Evolutionary conservation across 2,113 vertebrate genomes (phyloP).

Genomic region (Pedetes capensis): DNA sequence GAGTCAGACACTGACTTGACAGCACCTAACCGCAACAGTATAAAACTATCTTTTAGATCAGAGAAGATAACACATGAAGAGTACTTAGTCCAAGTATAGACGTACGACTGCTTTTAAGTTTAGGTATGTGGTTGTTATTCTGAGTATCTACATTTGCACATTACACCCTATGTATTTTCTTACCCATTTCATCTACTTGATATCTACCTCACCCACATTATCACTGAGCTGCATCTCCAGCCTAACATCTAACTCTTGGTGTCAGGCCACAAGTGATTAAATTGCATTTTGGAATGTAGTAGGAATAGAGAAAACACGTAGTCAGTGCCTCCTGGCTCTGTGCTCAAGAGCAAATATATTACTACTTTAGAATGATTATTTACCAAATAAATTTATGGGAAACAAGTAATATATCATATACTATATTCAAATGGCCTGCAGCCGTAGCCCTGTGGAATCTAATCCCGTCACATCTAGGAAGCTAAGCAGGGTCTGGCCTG

Average conservation of each 20-base stretch:
- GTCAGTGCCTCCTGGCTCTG: background rate
- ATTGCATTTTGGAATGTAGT: background rate
- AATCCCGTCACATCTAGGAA: too few species aligned
- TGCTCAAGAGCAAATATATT: background rate
- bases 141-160: too few species aligned
- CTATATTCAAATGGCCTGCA: background rate
- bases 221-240: background rate
- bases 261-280: background rate
- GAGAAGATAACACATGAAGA: background rate
- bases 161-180: accelerated
- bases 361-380: background rate
- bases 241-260: too few species aligned
- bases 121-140: accelerated
- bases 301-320: background rate
- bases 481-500: too few species aligned
- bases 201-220: background rate
- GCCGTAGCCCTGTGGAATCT: too few species aligned
- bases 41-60: background rate
- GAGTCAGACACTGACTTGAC: too few species aligned
- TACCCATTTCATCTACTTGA: background rate
- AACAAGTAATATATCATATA: too few species aligned
- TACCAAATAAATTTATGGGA: background rate
- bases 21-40: too few species aligned
- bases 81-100: background rate
- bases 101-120: background rate